Evolutionary conservation across 2,113 vertebrate genomes (phyloP).

Genomic region (Gallinago undulata): DNA sequence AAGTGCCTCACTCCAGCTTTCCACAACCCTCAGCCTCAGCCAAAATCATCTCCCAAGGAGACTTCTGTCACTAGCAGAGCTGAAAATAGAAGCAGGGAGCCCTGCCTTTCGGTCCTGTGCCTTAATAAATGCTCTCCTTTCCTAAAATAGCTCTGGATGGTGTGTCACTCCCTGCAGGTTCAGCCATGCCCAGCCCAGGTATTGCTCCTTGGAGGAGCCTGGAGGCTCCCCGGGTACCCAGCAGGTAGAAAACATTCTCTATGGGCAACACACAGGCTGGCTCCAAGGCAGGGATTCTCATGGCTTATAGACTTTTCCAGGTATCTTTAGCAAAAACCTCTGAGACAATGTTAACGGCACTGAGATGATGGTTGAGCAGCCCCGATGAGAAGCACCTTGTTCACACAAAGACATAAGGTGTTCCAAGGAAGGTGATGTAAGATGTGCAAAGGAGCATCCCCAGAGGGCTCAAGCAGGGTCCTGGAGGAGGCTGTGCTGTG

Average conservation of each 20-base stretch:
- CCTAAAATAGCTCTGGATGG: not conserved
- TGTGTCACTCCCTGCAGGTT: not conserved
- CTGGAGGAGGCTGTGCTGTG: not conserved
- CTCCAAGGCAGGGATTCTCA: not conserved
- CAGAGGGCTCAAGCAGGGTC: not conserved
- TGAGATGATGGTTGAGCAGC: not conserved
- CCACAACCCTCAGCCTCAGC: not conserved
- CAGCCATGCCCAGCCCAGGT: not conserved
- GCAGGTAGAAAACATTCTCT: rapidly evolving
- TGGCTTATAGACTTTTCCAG: not conserved
- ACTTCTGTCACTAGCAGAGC: not conserved
- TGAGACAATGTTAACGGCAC: not conserved
- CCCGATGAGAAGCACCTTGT: not conserved
- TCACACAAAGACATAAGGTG: not conserved
- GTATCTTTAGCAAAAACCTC: not conserved
- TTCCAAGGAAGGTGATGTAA: not conserved
- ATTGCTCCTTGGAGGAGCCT: not conserved
- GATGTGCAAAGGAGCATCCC: not conserved
- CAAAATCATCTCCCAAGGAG: slow-evolving; percentile 11
- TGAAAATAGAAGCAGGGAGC: slow-evolving; percentile 15
- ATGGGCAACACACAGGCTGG: not conserved
- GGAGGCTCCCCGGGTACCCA: not conserved
- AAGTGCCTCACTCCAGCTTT: not conserved
- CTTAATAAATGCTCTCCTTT: not conserved
- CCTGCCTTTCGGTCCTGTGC: not conserved